Evolutionary conservation across 2,888 invertebrate species (phyloP).

Genomic region (Andrena fulva): DNA sequence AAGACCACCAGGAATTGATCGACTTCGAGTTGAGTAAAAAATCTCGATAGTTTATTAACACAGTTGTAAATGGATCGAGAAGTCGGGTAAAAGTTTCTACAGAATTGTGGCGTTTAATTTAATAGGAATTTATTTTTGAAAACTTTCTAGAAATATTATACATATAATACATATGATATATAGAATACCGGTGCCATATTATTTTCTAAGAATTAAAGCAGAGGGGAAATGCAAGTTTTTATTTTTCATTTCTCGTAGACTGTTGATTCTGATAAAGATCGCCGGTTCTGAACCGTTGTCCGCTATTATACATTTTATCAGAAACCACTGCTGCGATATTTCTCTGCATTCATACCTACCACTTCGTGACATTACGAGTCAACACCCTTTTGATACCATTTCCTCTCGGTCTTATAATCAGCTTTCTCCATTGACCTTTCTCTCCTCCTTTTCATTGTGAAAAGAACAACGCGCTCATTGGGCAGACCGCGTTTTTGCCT

Average conservation of each 20-base stretch:
- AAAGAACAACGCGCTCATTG: constrained; percentile 27
- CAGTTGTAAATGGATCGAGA: constrained; percentile 2
- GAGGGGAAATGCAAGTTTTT: background rate
- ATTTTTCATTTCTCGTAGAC: background rate
- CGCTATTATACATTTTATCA: background rate
- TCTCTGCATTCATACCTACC: background rate
- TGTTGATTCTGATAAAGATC: no score
- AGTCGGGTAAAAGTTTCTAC: background rate
- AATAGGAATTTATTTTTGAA: background rate
- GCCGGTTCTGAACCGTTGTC: background rate
- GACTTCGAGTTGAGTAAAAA: constrained; percentile 1
- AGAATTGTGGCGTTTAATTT: background rate
- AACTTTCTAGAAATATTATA: background rate
- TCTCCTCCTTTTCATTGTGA: background rate
- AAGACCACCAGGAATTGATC: constrained; percentile 6
- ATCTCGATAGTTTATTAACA: background rate
- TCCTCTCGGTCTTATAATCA: background rate
- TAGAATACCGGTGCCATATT: background rate
- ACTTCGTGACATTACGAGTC: background rate
- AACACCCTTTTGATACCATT: background rate
- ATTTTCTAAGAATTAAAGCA: background rate
- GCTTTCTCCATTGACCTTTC: background rate
- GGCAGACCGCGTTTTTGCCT: constrained; percentile 34
- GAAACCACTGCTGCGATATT: background rate
- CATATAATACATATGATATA: background rate